A percentile compares a stretch with the other conserved stretches of the same genome.
These are phyloP conservation scores for Ctenoplectra terminalis DNA, from an alignment of 1,140 invertebrate species.

Conservation along the genomic window DNA sequence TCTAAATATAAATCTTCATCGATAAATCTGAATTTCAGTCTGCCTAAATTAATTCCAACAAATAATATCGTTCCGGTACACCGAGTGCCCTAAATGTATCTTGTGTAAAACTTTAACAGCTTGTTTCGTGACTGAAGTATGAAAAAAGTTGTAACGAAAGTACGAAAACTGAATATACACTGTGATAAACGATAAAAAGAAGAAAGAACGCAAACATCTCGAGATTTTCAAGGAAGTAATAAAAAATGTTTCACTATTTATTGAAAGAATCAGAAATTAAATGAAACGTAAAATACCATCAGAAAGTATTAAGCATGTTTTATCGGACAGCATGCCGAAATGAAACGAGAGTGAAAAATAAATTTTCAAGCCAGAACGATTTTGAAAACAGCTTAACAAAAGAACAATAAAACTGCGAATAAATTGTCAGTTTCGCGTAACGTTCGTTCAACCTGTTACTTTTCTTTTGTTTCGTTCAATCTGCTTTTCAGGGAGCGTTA, in stretches of 20 bases:
- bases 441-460: neutral
- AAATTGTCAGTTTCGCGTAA: neutral
- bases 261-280: neutral
- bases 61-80: neutral
- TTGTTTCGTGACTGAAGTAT: too few species aligned
- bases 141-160: too few species aligned
- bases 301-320: neutral
- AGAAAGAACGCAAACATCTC: neutral
- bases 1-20: slow-evolving; percentile 52
- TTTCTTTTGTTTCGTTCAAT: neutral
- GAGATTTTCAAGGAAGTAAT: neutral
- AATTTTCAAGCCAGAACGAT: neutral
- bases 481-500: neutral
- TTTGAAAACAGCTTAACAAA: neutral
- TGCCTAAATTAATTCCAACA: slow-evolving; percentile 28
- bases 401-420: too few species aligned
- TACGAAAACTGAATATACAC: too few species aligned
- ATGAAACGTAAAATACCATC: neutral
- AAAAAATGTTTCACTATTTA: neutral
- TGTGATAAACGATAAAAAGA: neutral
- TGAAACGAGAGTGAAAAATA: neutral
- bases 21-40: slow-evolving; percentile 25
- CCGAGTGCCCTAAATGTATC: too few species aligned
- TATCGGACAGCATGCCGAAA: neutral
- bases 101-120: too few species aligned